phyloP scores from a whole-genome alignment of 1,140 invertebrate genomes.

The Cepaea nemoralis region DNA sequence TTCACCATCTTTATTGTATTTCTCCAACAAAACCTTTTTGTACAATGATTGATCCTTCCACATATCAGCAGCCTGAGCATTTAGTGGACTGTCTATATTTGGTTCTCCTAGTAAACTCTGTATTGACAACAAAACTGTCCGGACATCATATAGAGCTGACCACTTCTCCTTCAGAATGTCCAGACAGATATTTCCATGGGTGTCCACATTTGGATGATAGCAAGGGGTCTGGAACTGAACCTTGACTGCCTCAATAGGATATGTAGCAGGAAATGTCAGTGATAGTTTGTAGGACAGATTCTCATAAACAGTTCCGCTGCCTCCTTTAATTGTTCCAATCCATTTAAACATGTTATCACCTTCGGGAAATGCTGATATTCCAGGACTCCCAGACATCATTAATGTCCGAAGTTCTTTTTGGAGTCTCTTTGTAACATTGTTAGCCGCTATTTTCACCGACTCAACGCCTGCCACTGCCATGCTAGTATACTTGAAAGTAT shows the following conservation, averaged over 20 bases:
- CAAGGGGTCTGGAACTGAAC: conserved; percentile 93
- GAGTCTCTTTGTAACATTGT: neutral
- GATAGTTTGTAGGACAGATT: conserved; percentile 87
- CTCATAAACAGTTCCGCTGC: conserved; percentile 89
- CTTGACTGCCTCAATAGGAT: conserved; percentile 91
- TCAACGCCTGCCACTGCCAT: neutral
- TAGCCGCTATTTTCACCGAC: neutral
- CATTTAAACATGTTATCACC: conserved; percentile 96
- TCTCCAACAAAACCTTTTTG: conserved; percentile 79
- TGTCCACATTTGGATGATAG: conserved; percentile 97
- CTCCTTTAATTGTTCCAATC: conserved; percentile 93
- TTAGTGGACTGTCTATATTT: conserved; percentile 94
- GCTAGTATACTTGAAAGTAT: neutral
- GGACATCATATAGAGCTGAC: conserved; percentile 95
- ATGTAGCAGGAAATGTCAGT: conserved; percentile 92
- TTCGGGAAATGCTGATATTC: conserved; percentile 95
- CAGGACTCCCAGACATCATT: conserved; percentile 89
- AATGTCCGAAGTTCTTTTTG: no score
- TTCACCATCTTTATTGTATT: conserved; percentile 68
- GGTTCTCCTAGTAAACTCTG: conserved; percentile 94
- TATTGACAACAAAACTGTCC: conserved; percentile 93
- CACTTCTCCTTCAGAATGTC: conserved; percentile 98
- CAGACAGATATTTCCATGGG: conserved; percentile 89
- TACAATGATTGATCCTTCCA: conserved; percentile 89
- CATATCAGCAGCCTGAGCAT: conserved; percentile 88